Percentiles rank a stretch among this genome's conserved stretches.
Evolutionary conservation across 1,140 invertebrate genomes (phyloP).

Genomic region (Coboldia fuscipes): DNA sequence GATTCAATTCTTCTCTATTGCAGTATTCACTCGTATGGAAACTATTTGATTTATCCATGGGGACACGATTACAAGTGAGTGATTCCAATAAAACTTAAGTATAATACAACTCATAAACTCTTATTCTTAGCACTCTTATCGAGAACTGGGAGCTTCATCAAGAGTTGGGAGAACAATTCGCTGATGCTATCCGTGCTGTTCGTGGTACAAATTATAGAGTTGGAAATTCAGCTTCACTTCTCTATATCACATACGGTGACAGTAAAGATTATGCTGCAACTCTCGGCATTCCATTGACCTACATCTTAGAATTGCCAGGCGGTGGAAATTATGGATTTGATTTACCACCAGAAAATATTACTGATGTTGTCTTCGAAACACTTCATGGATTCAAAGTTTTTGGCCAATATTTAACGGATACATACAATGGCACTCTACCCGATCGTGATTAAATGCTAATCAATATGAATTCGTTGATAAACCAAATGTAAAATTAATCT

Average conservation of each 20-base stretch:
- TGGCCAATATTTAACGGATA: too few species aligned
- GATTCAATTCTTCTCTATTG: too few species aligned
- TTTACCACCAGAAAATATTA: too few species aligned
- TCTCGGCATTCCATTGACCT: constrained; percentile 36
- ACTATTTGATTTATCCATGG: constrained; percentile 51
- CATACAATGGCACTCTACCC: too few species aligned
- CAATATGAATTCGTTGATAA: too few species aligned
- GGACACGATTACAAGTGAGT: constrained; percentile 33
- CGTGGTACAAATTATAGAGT: constrained; percentile 29
- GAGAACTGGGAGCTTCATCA: constrained; percentile 19
- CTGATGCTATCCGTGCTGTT: constrained; percentile 21
- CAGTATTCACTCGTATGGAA: too few species aligned
- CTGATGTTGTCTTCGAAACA: too few species aligned
- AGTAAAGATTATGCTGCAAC: constrained; percentile 41
- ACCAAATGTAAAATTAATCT: too few species aligned
- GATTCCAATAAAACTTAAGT: constrained; percentile 1
- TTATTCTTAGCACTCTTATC: constrained; percentile 5
- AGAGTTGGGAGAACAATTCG: constrained; percentile 20
- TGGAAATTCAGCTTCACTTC: constrained; percentile 34
- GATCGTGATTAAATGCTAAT: too few species aligned
- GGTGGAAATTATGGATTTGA: constrained; percentile 19
- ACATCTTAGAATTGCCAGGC: constrained; percentile 43
- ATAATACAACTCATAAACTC: constrained; percentile 19
- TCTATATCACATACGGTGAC: constrained; percentile 28
- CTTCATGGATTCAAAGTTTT: too few species aligned